phyloP scores from a whole-genome alignment of 2,888 invertebrate genomes.

The Drosophila anomelani region DNA sequence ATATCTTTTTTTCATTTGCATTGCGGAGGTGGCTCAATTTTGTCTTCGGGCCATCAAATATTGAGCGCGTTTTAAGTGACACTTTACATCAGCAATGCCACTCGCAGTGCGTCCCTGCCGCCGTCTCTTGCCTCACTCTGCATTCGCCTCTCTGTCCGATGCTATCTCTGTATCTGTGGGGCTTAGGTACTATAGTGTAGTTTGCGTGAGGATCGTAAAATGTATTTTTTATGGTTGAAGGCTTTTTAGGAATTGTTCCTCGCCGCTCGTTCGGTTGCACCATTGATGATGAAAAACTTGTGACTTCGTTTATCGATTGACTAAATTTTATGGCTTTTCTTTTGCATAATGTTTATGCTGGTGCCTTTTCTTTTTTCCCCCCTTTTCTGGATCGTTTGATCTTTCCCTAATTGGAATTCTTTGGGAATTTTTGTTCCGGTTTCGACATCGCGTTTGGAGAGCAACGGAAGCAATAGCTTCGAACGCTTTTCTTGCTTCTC shows the following conservation, averaged over 20 bases:
- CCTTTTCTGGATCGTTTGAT: slow-evolving; percentile 38
- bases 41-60: slow-evolving; percentile 63
- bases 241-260: slow-evolving; percentile 45
- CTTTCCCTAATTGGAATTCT: slow-evolving; percentile 41
- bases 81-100: slow-evolving; percentile 68
- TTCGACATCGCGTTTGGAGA: slow-evolving; percentile 52
- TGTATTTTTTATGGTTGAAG: slow-evolving; percentile 45
- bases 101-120: slow-evolving; percentile 28
- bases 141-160: background rate
- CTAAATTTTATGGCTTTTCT: slow-evolving; percentile 58
- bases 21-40: slow-evolving; percentile 73
- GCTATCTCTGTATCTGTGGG: slow-evolving; percentile 2
- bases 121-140: background rate
- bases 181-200: slow-evolving; percentile 26
- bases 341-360: slow-evolving; percentile 27
- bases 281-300: slow-evolving; percentile 52
- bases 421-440: slow-evolving; percentile 60
- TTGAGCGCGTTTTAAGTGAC: slow-evolving; percentile 69
- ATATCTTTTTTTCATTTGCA: slow-evolving; percentile 46
- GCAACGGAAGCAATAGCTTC: slow-evolving; percentile 56
- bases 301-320: slow-evolving; percentile 59
- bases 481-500: slow-evolving; percentile 12
- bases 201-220: slow-evolving; percentile 62
- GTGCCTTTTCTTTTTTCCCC: background rate
- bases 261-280: slow-evolving; percentile 35